Conservation (phyloP, 2,888 invertebrate genomes). For the Bellardia pandia region DNA sequence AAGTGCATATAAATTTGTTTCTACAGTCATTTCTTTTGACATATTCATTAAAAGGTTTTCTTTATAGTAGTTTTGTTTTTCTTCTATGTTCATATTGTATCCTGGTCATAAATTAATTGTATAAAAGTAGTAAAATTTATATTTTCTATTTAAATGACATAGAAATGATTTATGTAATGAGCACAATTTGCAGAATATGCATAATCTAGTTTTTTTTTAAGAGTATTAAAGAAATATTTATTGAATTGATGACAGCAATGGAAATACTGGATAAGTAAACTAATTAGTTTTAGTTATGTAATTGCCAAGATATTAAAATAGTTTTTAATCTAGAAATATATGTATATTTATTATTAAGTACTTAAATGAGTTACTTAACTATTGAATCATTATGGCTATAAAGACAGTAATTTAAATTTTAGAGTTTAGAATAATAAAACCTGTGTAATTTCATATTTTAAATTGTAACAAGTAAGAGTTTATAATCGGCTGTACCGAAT, state of each 20-base stretch:
- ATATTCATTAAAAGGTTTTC: conserved; percentile 66
- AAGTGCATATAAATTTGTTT: conserved; percentile 55
- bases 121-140: conserved; percentile 16
- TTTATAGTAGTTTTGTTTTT: background rate
- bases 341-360: too few relatives aligned
- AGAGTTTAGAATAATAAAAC: too few relatives aligned
- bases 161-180: conserved; percentile 45
- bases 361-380: too few relatives aligned
- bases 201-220: background rate
- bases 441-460: too few relatives aligned
- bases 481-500: too few relatives aligned
- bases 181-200: background rate
- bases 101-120: conserved; percentile 57
- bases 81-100: background rate
- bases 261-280: too few relatives aligned
- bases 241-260: background rate
- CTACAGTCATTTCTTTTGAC: conserved; percentile 52
- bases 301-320: too few relatives aligned
- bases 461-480: too few relatives aligned
- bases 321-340: background rate
- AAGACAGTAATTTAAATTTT: too few relatives aligned
- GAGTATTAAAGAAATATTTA: background rate
- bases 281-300: too few relatives aligned
- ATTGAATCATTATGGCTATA: too few relatives aligned
- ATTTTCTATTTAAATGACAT: conserved; percentile 38